These are phyloP conservation scores for Psittacara wagleri DNA, from an alignment of 2,113 vertebrate species.

Conservation along the genomic window DNA sequence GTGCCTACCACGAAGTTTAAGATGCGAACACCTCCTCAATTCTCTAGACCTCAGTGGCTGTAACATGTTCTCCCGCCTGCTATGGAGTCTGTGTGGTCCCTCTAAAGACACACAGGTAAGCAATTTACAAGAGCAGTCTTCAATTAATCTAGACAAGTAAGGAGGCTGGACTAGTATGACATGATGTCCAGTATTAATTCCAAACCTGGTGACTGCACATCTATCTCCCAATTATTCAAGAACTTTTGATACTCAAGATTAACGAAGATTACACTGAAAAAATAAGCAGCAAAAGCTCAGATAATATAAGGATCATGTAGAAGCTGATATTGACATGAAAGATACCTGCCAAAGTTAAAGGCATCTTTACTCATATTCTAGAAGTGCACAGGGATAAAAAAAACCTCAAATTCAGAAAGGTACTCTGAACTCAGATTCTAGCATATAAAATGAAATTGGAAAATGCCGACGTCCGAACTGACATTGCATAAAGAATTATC, in stretches of 20 bases:
- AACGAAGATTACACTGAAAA: not conserved
- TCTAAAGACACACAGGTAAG: not conserved
- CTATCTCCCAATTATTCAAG: not conserved
- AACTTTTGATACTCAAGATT: not conserved
- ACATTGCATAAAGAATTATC: not conserved
- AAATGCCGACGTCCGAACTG: not conserved
- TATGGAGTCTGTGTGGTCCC: fast-evolving
- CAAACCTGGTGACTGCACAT: not conserved
- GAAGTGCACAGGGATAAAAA: not conserved
- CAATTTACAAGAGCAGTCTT: not conserved
- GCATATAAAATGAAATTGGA: not conserved
- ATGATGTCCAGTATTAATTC: not conserved
- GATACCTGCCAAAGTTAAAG: not conserved
- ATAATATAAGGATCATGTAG: not conserved
- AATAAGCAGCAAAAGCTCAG: not conserved
- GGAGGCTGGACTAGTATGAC: not conserved
- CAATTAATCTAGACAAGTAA: not conserved
- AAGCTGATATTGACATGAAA: not conserved
- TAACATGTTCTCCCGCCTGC: not conserved
- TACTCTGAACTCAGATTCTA: not conserved
- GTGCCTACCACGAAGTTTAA: not conserved
- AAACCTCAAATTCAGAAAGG: not conserved
- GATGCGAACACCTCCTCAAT: not conserved
- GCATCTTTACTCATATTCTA: not conserved
- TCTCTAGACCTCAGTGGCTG: not conserved